These are phyloP conservation scores for Conger conger DNA, from an alignment of 2,113 vertebrate species.

Conservation along the genomic window DNA sequence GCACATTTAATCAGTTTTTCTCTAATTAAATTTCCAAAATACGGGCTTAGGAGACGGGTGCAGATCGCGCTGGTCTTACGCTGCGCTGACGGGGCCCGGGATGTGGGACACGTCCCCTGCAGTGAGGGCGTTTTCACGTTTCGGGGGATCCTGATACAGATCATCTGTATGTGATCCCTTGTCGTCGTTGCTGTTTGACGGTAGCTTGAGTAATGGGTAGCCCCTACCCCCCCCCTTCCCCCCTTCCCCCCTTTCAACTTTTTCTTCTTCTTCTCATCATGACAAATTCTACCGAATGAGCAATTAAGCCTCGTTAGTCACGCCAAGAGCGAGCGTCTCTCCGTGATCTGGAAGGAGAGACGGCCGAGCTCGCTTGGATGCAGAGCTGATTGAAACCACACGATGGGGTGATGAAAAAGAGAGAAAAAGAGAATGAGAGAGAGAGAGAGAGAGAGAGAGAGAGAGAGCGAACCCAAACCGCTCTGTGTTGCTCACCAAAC, in stretches of 20 bases:
- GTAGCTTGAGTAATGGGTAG: background rate
- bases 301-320: conserved; percentile 7
- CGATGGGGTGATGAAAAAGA: background rate
- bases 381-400: background rate
- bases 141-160: background rate
- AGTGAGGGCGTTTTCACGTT: conserved; percentile 14
- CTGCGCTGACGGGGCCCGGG: background rate
- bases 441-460: conserved; percentile 9
- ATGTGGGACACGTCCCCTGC: background rate
- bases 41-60: conserved; percentile 40
- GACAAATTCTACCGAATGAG: conserved; percentile 10
- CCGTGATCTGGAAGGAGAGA: background rate
- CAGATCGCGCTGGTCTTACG: conserved; percentile 24
- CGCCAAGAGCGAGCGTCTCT: background rate
- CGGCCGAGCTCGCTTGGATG: background rate
- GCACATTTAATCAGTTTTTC: conserved; percentile 47
- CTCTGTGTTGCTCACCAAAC: background rate
- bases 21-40: conserved; percentile 50
- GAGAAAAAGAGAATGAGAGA: background rate
- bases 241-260: background rate
- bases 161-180: conserved; percentile 10
- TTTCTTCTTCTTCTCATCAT: conserved; percentile 7
- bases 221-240: background rate
- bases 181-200: background rate
- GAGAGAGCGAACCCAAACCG: background rate